phyloP scores from a whole-genome alignment of 2,888 invertebrate genomes.

The Erynnis tages region DNA sequence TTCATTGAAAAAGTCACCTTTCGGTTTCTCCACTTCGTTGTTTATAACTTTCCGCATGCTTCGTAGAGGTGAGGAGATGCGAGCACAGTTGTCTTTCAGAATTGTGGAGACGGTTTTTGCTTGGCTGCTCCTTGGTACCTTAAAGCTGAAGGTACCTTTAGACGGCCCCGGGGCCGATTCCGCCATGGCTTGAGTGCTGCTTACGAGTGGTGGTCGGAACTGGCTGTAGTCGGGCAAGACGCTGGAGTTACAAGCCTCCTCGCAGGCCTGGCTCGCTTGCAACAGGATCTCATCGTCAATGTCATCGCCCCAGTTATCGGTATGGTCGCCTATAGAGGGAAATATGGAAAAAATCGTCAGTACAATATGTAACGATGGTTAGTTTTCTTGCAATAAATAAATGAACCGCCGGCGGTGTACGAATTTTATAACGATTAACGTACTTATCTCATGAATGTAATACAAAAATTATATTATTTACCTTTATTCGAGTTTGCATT shows the following conservation, averaged over 20 bases:
- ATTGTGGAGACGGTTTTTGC: conserved; percentile 49
- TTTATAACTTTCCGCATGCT: conserved; percentile 55
- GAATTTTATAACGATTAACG: too few relatives aligned
- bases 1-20: conserved; percentile 58
- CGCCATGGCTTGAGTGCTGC: conserved; percentile 60
- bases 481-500: conserved; percentile 52
- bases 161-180: conserved; percentile 54
- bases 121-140: conserved; percentile 52
- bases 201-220: conserved; percentile 62
- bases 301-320: conserved; percentile 70
- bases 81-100: conserved; percentile 60
- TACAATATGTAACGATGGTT: not conserved
- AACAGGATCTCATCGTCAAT: conserved; percentile 73
- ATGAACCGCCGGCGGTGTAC: too few relatives aligned
- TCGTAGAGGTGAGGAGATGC: conserved; percentile 66
- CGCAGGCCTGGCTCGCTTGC: conserved; percentile 73
- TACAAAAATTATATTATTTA: conserved; percentile 34
- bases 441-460: too few relatives aligned
- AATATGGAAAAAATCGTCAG: not conserved
- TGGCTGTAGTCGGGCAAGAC: conserved; percentile 61
- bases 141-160: conserved; percentile 55
- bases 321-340: conserved; percentile 32
- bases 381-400: not conserved
- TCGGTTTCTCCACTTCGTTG: conserved; percentile 40
- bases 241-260: conserved; percentile 55